A percentile compares a stretch with the other conserved stretches of the same genome.
phyloP scores from a whole-genome alignment of 2,113 vertebrate genomes.

The Ardeotis arabs region DNA sequence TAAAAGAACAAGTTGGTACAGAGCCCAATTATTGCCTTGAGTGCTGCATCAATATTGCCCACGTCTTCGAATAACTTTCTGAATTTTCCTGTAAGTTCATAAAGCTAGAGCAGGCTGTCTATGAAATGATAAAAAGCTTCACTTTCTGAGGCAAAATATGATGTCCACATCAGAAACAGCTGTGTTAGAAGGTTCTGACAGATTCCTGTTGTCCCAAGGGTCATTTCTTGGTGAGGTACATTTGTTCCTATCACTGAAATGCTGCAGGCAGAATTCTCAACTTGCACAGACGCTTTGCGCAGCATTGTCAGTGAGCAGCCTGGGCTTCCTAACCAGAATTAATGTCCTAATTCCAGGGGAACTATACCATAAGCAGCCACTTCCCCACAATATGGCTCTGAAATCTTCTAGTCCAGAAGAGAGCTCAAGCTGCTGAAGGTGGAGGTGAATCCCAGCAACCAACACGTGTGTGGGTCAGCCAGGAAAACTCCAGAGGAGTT shows the following conservation, averaged over 20 bases:
- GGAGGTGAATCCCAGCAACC: background rate
- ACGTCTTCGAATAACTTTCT: background rate
- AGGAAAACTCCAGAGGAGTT: background rate
- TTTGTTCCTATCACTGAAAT: constrained; percentile 40
- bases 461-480: background rate
- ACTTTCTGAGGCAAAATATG: constrained; percentile 24
- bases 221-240: constrained; percentile 13
- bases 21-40: constrained; percentile 30
- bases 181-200: constrained; percentile 15
- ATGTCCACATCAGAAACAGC: background rate
- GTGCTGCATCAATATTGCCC: constrained; percentile 14
- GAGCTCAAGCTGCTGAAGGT: background rate
- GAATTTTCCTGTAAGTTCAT: constrained; percentile 19
- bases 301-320: background rate
- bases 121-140: background rate
- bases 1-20: constrained; percentile 10
- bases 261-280: constrained; percentile 24
- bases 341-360: constrained; percentile 5
- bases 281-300: constrained; percentile 5
- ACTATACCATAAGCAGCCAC: background rate
- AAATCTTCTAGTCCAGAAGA: background rate
- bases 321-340: background rate
- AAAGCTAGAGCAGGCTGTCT: background rate
- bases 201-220: background rate
- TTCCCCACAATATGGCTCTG: background rate